phyloP scores from a whole-genome alignment of 2,797 vertebrate species.

The Aplochiton taeniatus region DNA sequence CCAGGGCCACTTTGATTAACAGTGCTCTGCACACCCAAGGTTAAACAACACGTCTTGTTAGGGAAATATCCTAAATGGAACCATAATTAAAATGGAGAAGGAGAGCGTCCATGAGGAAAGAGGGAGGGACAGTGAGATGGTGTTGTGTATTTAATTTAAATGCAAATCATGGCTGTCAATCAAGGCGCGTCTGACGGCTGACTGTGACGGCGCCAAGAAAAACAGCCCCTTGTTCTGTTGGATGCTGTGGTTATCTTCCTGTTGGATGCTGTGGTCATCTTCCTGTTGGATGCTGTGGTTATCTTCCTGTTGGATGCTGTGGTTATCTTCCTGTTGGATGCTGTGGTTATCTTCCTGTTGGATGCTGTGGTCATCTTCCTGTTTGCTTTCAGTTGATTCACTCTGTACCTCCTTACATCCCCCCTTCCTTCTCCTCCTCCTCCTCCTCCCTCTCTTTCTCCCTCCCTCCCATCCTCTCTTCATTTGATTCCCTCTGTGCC shows the following conservation, averaged over 20 bases:
- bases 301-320: too few relatives aligned
- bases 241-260: too few relatives aligned
- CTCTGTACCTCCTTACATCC: neutral
- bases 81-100: neutral
- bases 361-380: too few relatives aligned
- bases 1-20: neutral
- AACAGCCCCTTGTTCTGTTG: too few relatives aligned
- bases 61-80: neutral
- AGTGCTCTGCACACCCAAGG: neutral
- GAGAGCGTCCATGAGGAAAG: neutral
- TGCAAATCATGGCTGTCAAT: slow-evolving; percentile 12
- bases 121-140: neutral
- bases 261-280: too few relatives aligned
- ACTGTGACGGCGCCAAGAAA: neutral
- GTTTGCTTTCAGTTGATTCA: neutral
- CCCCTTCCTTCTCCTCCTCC: neutral
- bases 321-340: too few relatives aligned
- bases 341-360: too few relatives aligned
- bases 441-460: too few relatives aligned
- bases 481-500: neutral
- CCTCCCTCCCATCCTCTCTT: neutral
- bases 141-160: slow-evolving; percentile 14
- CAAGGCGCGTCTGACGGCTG: neutral
- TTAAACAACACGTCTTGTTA: neutral
- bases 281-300: too few relatives aligned